phyloP scores from a whole-genome alignment of 1,140 invertebrate genomes.

The Adelges cooleyi region DNA sequence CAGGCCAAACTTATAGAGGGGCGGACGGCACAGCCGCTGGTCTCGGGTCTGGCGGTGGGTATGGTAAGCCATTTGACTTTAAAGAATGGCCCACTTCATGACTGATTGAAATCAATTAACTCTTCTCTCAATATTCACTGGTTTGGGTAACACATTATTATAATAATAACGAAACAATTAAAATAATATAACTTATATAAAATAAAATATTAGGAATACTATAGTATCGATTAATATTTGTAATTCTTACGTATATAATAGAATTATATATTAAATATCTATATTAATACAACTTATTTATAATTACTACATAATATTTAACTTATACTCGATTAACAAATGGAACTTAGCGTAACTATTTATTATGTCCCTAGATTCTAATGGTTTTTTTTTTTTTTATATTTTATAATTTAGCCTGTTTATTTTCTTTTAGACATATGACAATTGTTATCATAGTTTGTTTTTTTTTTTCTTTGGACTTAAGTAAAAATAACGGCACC shows the following conservation, averaged over 20 bases:
- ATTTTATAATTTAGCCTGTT: slow-evolving; percentile 28
- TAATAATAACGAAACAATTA: slow-evolving; percentile 35
- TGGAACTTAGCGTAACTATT: slow-evolving; percentile 13
- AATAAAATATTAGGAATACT: slow-evolving; percentile 27
- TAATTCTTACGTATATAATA: slow-evolving; percentile 27
- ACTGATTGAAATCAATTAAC: slow-evolving; percentile 37
- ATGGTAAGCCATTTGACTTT: slow-evolving; percentile 48
- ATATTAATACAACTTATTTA: slow-evolving; percentile 29
- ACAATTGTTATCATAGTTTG: slow-evolving; percentile 28
- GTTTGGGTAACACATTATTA: slow-evolving; percentile 33
- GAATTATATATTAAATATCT: slow-evolving; percentile 29
- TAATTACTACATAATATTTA: slow-evolving; percentile 29
- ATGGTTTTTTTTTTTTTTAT: slow-evolving; percentile 25
- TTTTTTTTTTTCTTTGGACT: slow-evolving; percentile 26
- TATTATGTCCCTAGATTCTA: slow-evolving; percentile 27
- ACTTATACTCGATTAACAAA: slow-evolving; percentile 28
- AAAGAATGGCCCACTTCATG: slow-evolving; percentile 50
- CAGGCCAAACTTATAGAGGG: slow-evolving; percentile 37
- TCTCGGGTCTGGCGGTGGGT: slow-evolving; percentile 47
- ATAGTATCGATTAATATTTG: slow-evolving; percentile 23
- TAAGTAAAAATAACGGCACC: slow-evolving; percentile 28
- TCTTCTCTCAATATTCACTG: slow-evolving; percentile 29
- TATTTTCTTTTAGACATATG: slow-evolving; percentile 27
- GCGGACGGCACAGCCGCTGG: slow-evolving; percentile 42
- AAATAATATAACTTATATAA: slow-evolving; percentile 29